Percentiles rank a stretch among this genome's conserved stretches.
phyloP scores from a whole-genome alignment of 1,140 invertebrate species.

The Leptopilina clavipes region DNA sequence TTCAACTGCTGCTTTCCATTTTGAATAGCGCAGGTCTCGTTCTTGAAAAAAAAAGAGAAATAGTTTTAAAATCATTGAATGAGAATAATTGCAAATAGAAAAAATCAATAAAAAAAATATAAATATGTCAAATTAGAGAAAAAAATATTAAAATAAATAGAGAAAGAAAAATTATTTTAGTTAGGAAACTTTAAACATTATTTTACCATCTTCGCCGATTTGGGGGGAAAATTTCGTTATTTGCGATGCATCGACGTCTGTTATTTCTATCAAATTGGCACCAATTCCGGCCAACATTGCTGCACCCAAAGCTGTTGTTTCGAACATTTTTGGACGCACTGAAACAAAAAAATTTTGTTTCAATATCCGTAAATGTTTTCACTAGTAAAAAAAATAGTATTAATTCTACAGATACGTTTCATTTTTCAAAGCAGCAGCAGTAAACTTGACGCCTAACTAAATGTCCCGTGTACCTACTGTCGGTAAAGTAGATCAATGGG shows the following conservation, averaged over 20 bases:
- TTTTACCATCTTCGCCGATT: constrained; percentile 79
- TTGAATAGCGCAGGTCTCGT: constrained; percentile 82
- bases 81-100: neutral
- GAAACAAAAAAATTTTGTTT: constrained; percentile 50
- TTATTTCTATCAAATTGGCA: constrained; percentile 78
- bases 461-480: too few relatives aligned
- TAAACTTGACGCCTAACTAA: too few relatives aligned
- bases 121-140: constrained; percentile 54
- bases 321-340: constrained; percentile 85
- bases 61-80: neutral
- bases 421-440: too few relatives aligned
- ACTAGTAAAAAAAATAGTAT: too few relatives aligned
- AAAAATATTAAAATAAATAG: too few relatives aligned
- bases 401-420: too few relatives aligned
- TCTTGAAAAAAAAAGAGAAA: constrained; percentile 71
- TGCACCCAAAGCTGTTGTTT: constrained; percentile 89
- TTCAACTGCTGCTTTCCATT: constrained; percentile 91
- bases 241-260: constrained; percentile 73
- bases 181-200: too few relatives aligned
- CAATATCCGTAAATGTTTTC: too few relatives aligned
- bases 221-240: constrained; percentile 80
- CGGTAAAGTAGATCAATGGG: too few relatives aligned
- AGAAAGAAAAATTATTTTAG: too few relatives aligned
- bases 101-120: neutral
- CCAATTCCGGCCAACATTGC: constrained; percentile 87